These are phyloP conservation scores for Leptosomus discolor DNA, from an alignment of 2,113 vertebrate species.

Conservation along the genomic window DNA sequence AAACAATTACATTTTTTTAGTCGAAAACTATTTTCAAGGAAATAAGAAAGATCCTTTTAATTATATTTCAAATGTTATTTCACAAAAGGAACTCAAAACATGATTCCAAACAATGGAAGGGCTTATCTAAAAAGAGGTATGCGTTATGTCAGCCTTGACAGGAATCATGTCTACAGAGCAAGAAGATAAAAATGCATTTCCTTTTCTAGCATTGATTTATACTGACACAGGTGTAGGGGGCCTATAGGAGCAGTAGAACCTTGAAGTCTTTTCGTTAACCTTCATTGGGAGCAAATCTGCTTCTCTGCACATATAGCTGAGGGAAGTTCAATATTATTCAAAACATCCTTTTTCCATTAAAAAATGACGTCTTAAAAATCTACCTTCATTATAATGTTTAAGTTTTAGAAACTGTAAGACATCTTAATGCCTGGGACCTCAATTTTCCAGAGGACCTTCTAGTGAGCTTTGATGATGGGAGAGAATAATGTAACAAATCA, in stretches of 20 bases:
- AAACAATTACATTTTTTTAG: neutral
- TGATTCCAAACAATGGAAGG: neutral
- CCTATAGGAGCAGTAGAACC: neutral
- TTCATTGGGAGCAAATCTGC: neutral
- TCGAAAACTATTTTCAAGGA: neutral
- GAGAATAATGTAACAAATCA: neutral
- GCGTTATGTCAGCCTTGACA: neutral
- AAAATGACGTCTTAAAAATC: neutral
- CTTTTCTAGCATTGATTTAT: neutral
- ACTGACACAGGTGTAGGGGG: neutral
- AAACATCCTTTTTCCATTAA: neutral
- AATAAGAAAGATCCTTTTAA: neutral
- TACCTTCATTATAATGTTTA: neutral
- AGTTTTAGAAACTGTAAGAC: neutral
- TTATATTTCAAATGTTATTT: slow-evolving; percentile 1
- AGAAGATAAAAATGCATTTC: neutral
- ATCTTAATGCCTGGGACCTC: neutral
- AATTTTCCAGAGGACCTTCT: neutral
- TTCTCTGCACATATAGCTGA: neutral
- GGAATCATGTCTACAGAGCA: neutral
- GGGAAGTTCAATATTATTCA: neutral
- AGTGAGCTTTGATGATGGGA: neutral
- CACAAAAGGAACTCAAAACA: neutral
- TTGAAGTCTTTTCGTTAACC: neutral
- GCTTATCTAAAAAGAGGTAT: neutral